phyloP scores from a whole-genome alignment of 1,140 invertebrate species.

The Drosophila virilis region DNA sequence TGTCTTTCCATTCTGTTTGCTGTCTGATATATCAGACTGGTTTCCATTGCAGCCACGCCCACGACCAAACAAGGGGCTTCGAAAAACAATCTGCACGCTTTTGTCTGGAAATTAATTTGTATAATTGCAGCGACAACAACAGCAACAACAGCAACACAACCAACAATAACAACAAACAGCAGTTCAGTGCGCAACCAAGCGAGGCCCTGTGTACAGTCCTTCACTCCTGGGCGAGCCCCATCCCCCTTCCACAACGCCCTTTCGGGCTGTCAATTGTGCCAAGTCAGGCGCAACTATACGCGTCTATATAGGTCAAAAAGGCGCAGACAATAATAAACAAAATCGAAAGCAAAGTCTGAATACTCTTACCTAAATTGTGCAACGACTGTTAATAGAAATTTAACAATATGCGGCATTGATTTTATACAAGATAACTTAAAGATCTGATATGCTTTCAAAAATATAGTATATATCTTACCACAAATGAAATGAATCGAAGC shows the following conservation, averaged over 20 bases:
- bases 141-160: neutral
- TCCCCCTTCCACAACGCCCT: neutral
- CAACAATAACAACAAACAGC: slow-evolving; percentile 14
- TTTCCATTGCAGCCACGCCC: neutral
- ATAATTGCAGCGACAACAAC: slow-evolving; percentile 60
- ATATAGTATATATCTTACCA: too few relatives aligned
- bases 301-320: slow-evolving; percentile 62
- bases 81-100: slow-evolving; percentile 59
- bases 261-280: slow-evolving; percentile 31
- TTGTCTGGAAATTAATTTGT: slow-evolving; percentile 72
- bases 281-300: slow-evolving; percentile 51
- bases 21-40: slow-evolving; percentile 29
- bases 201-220: neutral
- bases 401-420: too few relatives aligned
- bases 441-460: too few relatives aligned
- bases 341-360: slow-evolving; percentile 7
- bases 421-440: too few relatives aligned
- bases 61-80: slow-evolving; percentile 5
- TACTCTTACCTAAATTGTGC: neutral
- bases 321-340: slow-evolving; percentile 15
- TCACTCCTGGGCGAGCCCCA: neutral
- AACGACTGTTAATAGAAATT: too few relatives aligned
- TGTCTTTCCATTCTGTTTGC: neutral
- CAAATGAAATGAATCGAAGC: neutral
- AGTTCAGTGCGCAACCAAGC: slow-evolving; percentile 31